Base-by-base conservation (phyloP, 2,888 invertebrate species). In the Epiblema foenella region DNA sequence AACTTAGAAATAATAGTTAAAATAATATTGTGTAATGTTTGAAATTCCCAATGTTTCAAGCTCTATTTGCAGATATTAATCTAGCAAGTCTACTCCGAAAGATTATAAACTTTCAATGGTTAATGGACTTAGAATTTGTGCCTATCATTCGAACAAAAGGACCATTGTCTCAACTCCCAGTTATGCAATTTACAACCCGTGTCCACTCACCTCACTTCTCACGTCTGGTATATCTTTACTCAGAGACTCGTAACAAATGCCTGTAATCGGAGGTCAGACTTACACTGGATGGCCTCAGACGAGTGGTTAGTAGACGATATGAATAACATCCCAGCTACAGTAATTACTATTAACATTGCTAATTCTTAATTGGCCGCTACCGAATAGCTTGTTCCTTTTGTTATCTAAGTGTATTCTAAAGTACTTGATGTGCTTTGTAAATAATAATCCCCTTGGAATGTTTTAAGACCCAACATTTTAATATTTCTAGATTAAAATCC, bases 51-150 rank as follows among this genome's bases (percentile, higher is more conserved):
- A 54, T 33, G 51, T 58, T 57, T 64, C 49, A 67, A 74, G 77
- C 80, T 86, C 83, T 85, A 89, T 89, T 88, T 86, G 82, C 82
- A 80, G 83, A 78, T 76, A 86, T 5, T n/a, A 46, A n/a, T 86
- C 85, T 82, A 80, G 82, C 82, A 85, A 85, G 82, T 87, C 86
- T 79, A 88, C 89, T 88, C 83, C 84, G 81, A 80, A 83, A 89
- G 87, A 88, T 83, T 73, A 78, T 72, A 58, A 86, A 89, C 84
- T 89, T 88, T 76, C 74, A 78, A 81, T 83, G 82, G 79, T 78
- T 81, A 89, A 89, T 89, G 83, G 86, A 85, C 84, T 85, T 77
- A 78, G 76, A 76, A 20, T 59, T 58, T 54, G 73, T 72, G 74
- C 73, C 75, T 77, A 78, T 77, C 74, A 76, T 77, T 75, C 62